phyloP scores from a whole-genome alignment of 2,113 vertebrate genomes.

The Chloebia gouldiae region DNA sequence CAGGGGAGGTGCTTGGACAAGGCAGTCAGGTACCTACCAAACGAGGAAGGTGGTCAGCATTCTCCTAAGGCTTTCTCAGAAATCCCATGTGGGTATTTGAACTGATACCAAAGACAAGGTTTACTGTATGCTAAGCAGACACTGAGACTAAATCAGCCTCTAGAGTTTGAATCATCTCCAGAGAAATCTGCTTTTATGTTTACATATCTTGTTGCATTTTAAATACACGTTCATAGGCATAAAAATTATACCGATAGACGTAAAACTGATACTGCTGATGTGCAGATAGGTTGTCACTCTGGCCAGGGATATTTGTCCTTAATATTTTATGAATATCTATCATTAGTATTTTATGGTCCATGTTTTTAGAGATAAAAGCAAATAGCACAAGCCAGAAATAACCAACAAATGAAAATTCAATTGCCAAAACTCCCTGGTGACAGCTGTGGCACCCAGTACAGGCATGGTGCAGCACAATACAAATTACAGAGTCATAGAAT shows the following conservation, averaged over 20 bases:
- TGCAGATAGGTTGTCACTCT: neutral
- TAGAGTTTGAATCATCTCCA: neutral
- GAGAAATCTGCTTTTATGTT: neutral
- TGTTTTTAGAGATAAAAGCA: neutral
- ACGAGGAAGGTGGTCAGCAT: fast-evolving
- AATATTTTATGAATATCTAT: neutral
- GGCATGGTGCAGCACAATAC: neutral
- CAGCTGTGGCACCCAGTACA: fast-evolving
- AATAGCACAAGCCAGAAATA: neutral
- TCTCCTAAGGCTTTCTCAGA: fast-evolving
- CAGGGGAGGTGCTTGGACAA: neutral
- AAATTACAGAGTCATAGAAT: neutral
- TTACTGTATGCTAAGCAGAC: neutral
- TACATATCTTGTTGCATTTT: neutral
- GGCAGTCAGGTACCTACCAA: neutral
- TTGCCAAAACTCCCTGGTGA: neutral
- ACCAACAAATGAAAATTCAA: neutral
- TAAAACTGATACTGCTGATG: neutral
- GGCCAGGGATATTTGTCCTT: neutral
- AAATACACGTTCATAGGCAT: neutral
- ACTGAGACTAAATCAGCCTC: neutral
- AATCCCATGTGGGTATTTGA: fast-evolving
- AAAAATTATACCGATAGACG: neutral
- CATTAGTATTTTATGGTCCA: neutral
- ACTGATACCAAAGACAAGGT: neutral